phyloP scores from a whole-genome alignment of 2,888 invertebrate species.

The Craniophora ligustri region DNA sequence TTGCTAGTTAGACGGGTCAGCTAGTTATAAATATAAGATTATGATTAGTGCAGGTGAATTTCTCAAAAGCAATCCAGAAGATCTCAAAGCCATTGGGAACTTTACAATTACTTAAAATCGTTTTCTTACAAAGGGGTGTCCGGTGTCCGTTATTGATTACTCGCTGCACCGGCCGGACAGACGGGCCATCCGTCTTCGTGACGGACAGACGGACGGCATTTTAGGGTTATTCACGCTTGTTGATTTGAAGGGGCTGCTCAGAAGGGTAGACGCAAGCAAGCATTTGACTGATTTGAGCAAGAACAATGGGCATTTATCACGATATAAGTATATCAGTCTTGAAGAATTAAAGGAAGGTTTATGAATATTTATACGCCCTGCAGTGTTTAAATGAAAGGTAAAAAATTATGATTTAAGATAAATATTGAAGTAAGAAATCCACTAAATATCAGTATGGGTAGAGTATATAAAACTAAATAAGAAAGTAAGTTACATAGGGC shows the following conservation, averaged over 20 bases:
- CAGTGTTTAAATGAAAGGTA: not conserved
- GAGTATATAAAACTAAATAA: no score
- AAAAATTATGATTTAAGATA: no score
- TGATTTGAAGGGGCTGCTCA: conserved; percentile 22
- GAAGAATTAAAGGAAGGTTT: not conserved
- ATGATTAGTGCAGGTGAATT: no score
- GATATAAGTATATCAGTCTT: not conserved
- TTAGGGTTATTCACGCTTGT: conserved; percentile 45
- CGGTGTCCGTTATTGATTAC: conserved; percentile 40
- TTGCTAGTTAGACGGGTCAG: no score
- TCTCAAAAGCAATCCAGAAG: no score
- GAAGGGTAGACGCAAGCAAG: conserved; percentile 4
- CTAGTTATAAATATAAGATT: no score
- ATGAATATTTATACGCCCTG: no score
- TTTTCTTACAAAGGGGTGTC: conserved; percentile 20
- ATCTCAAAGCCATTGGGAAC: conserved; percentile 3
- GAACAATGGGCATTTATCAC: not conserved
- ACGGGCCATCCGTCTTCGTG: conserved; percentile 49
- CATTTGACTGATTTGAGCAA: conserved; percentile 1
- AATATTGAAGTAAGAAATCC: no score
- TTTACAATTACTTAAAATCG: conserved; percentile 17
- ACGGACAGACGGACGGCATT: conserved; percentile 29
- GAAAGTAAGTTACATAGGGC: no score
- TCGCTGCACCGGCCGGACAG: conserved; percentile 19
- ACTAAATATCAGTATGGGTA: no score